A percentile compares a stretch with the other conserved stretches of the same genome.
phyloP scores from a whole-genome alignment of 2,113 vertebrate genomes.

The Cryptomyrus ogoouensis region DNA sequence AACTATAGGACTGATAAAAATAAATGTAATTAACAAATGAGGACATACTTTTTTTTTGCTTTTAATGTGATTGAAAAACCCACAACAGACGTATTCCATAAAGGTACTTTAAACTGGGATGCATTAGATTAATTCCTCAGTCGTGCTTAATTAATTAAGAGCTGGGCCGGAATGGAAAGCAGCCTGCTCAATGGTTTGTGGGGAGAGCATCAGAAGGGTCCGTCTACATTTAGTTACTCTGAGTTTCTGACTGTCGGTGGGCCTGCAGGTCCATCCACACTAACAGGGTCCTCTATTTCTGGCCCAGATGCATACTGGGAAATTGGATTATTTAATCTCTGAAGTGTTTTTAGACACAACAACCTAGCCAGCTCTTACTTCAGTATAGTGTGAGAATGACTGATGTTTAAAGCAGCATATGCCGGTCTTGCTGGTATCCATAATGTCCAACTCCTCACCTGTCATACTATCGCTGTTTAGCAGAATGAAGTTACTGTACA shows the following conservation, averaged over 20 bases:
- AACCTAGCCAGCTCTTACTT: not conserved
- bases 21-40: not conserved
- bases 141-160: not conserved
- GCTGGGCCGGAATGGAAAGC: not conserved
- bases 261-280: not conserved
- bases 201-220: not conserved
- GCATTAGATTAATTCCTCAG: not conserved
- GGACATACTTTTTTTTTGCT: not conserved
- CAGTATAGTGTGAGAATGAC: not conserved
- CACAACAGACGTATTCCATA: not conserved
- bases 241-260: not conserved
- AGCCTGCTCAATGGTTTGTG: not conserved
- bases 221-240: not conserved
- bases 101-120: not conserved
- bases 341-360: not conserved
- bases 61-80: not conserved
- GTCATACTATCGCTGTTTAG: not conserved
- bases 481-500: not conserved
- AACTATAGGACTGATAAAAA: not conserved
- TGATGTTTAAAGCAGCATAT: not conserved
- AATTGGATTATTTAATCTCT: not conserved
- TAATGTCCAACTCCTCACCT: not conserved
- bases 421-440: not conserved
- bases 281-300: not conserved
- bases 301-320: not conserved